phyloP scores from a whole-genome alignment of 2,113 vertebrate species.

The Sylvia atricapilla region DNA sequence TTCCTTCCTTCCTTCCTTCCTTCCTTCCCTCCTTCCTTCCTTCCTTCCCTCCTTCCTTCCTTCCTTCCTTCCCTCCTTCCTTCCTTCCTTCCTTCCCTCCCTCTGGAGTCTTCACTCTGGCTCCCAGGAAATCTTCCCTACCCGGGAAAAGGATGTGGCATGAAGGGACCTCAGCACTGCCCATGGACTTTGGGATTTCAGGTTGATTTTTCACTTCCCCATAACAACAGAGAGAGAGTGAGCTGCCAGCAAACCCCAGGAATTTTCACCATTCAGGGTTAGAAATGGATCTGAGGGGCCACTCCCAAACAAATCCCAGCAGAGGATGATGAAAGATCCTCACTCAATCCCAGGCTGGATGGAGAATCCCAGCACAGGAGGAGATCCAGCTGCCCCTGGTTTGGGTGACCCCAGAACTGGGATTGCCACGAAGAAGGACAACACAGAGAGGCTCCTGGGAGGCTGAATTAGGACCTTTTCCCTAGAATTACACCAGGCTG shows the following conservation, averaged over 20 bases:
- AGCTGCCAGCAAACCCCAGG: neutral
- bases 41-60: neutral
- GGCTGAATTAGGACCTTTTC: neutral
- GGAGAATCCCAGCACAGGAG: neutral
- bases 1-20: neutral
- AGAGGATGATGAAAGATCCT: neutral
- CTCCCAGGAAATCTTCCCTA: neutral
- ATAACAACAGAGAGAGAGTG: too few relatives aligned
- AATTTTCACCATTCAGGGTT: neutral
- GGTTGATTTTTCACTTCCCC: neutral
- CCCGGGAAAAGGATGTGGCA: neutral
- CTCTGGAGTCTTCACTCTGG: neutral
- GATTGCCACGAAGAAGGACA: neutral
- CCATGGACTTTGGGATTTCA: neutral
- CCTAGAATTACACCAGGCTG: neutral
- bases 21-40: neutral
- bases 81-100: neutral
- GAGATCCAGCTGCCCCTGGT: neutral
- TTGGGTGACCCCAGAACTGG: neutral
- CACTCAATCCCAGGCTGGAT: neutral
- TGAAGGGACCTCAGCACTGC: neutral
- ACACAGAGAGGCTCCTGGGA: neutral
- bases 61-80: neutral
- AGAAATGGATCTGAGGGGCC: neutral
- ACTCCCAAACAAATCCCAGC: neutral